Conservation (phyloP, 2,888 invertebrate genomes). For the Thyatira batis region DNA sequence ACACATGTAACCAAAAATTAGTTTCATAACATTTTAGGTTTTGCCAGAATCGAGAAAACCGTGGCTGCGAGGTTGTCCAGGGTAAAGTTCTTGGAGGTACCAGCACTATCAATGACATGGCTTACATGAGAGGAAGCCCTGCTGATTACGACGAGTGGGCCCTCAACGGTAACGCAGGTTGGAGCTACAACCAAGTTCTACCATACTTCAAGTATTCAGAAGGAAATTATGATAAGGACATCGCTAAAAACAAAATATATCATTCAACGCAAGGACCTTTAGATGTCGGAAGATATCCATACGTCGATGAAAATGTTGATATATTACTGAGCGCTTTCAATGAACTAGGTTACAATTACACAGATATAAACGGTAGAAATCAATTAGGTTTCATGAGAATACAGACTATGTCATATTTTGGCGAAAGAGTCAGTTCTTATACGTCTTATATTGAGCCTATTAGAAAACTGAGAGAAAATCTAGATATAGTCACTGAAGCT, state of each 20-base stretch:
- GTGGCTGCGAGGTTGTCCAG: constrained; percentile 70
- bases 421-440: constrained; percentile 72
- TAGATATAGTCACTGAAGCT: constrained; percentile 64
- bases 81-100: constrained; percentile 72
- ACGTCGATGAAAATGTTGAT: constrained; percentile 73
- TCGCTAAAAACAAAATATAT: constrained; percentile 66
- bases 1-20: constrained; percentile 43
- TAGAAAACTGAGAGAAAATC: constrained; percentile 60
- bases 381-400: constrained; percentile 74
- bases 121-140: constrained; percentile 73
- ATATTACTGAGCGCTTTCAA: constrained; percentile 68
- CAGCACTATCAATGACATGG: constrained; percentile 73
- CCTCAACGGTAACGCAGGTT: constrained; percentile 67
- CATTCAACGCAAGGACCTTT: constrained; percentile 74
- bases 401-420: constrained; percentile 72
- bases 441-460: constrained; percentile 74
- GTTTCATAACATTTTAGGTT: constrained; percentile 57
- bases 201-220: constrained; percentile 77
- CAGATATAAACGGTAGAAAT: constrained; percentile 70
- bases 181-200: constrained; percentile 65
- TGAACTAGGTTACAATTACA: constrained; percentile 73
- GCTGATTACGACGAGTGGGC: constrained; percentile 77
- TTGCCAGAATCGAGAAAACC: constrained; percentile 59
- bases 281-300: constrained; percentile 70
- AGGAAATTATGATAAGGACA: constrained; percentile 75